These are phyloP conservation scores for Aurelia aurita DNA, from an alignment of 30 jellyfish, hydroid and myxozoan genomes.

Conservation along the genomic window DNA sequence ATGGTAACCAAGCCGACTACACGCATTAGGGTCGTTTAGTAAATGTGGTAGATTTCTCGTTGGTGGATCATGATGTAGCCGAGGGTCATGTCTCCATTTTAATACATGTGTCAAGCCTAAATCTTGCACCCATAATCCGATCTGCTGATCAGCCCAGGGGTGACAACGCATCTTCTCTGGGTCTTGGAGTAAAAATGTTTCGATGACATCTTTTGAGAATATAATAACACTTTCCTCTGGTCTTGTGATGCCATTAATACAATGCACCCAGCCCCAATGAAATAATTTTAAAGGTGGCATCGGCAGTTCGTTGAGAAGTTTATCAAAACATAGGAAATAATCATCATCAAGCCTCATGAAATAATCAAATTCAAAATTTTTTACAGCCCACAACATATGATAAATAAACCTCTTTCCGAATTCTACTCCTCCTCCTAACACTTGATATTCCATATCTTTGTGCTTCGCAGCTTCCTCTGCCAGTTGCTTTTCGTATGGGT, in stretches of 20 bases:
- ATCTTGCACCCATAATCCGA: slow-evolving; percentile 69
- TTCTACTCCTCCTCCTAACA: slow-evolving; percentile 80
- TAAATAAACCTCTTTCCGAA: slow-evolving; percentile 85
- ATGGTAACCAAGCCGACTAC: slow-evolving; percentile 72
- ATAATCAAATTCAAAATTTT: slow-evolving; percentile 77
- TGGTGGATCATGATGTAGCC: slow-evolving; percentile 82
- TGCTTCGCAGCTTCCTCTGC: slow-evolving; percentile 32
- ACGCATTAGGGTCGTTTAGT: slow-evolving; percentile 50
- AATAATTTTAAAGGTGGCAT: slow-evolving; percentile 39
- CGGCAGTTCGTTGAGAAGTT: slow-evolving; percentile 40
- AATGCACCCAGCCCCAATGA: slow-evolving; percentile 79
- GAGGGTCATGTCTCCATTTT: slow-evolving; percentile 48
- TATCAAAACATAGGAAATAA: slow-evolving; percentile 78
- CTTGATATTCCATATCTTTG: slow-evolving; percentile 78
- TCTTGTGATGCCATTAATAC: slow-evolving; percentile 36
- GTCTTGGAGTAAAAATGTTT: slow-evolving; percentile 54
- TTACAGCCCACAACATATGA: slow-evolving; percentile 92
- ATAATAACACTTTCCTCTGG: slow-evolving; percentile 81
- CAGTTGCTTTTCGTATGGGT: slow-evolving; percentile 22
- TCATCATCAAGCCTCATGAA: slow-evolving; percentile 90
- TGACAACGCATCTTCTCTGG: slow-evolving; percentile 64
- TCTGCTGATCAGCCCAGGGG: slow-evolving; percentile 84
- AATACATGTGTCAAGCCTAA: slow-evolving; percentile 28
- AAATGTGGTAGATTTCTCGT: slow-evolving; percentile 10
- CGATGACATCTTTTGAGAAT: slow-evolving; percentile 66